Base-by-base conservation (phyloP, 2,888 invertebrate genomes). In the Xylophagus ater region DNA sequence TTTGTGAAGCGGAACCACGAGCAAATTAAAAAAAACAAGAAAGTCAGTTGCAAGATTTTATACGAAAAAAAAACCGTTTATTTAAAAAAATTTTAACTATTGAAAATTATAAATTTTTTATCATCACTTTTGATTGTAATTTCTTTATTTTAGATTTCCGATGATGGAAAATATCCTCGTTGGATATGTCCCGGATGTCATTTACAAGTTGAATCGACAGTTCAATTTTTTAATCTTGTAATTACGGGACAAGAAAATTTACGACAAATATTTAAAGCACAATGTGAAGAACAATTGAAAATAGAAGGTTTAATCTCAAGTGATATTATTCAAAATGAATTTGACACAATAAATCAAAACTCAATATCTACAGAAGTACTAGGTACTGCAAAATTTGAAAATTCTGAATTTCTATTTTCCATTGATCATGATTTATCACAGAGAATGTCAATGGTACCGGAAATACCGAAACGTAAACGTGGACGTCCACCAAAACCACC, bases 101-200 rank as follows among this genome's bases (percentile, higher is more conserved):
- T 14, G 31, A 29, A n/a, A 3, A 2, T 13, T 28, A n/a, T 28
- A n/a, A 10, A 9, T 28, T 28, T 12, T 9, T 33, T 33, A 40
- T 30, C 13, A 40, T 45, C 44, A 25, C 12, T 36, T 25, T 28
- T 43, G 44, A 40, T 64, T 65, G n/a, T n/a, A n/a, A n/a, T n/a
- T 29, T 35, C 13, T 7, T 4, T 12, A 23, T 34, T 42, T 30
- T 54, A 84, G 84, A 72, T 82, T 19, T 64, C 66, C 37, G 73
- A 80, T 57, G 80, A 83, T 68, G 77, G 76, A 1, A 73, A 73
- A 53, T 68, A 76, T 47, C 83, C 83, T 2, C 70, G 74, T 37
- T 77, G 76, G 14, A 78, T 85, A 49, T 85, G 85, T 54, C 80
- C 80, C 7, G 79, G 80, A 26, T 85, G 85, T 53, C 78, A 78